These are phyloP conservation scores for Athalia rosae DNA, from an alignment of 2,888 invertebrate species.

Conservation along the genomic window DNA sequence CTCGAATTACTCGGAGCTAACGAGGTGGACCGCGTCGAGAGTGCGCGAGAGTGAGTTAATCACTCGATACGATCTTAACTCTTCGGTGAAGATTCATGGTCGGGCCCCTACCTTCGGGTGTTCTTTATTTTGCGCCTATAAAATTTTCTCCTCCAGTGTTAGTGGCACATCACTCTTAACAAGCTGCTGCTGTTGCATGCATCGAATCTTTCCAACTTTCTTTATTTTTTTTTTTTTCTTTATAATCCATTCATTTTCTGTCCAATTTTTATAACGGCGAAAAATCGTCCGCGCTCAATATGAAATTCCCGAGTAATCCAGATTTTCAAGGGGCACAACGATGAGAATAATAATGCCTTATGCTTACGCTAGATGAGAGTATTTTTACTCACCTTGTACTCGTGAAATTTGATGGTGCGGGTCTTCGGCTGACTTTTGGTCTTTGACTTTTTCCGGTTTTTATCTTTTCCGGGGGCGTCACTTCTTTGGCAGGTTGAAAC, in stretches of 20 bases:
- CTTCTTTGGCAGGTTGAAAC: constrained; percentile 78
- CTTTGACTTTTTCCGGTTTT: constrained; percentile 88
- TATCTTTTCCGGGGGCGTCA: constrained; percentile 78
- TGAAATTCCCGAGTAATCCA: no score
- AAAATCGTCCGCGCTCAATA: no score
- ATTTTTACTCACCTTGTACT: constrained; percentile 82
- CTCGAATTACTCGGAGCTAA: constrained; percentile 72
- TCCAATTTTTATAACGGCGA: no score
- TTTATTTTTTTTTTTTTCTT: constrained; percentile 1
- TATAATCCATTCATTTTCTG: background rate
- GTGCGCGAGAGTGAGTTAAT: constrained; percentile 61
- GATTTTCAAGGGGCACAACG: no score
- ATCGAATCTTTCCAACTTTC: background rate
- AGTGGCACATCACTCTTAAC: constrained; percentile 40
- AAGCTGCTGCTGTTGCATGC: constrained; percentile 30
- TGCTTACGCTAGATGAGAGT: background rate
- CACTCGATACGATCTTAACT: constrained; percentile 67
- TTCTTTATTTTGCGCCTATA: constrained; percentile 31
- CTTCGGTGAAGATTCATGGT: constrained; percentile 45
- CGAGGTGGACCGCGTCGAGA: constrained; percentile 64
- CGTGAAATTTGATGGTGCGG: constrained; percentile 96
- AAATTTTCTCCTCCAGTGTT: constrained; percentile 24
- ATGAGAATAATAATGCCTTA: background rate
- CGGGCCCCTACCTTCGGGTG: constrained; percentile 39
- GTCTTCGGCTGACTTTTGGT: constrained; percentile 88